These are phyloP conservation scores for Zosterops lateralis DNA, from an alignment of 2,113 vertebrate species.

Conservation along the genomic window DNA sequence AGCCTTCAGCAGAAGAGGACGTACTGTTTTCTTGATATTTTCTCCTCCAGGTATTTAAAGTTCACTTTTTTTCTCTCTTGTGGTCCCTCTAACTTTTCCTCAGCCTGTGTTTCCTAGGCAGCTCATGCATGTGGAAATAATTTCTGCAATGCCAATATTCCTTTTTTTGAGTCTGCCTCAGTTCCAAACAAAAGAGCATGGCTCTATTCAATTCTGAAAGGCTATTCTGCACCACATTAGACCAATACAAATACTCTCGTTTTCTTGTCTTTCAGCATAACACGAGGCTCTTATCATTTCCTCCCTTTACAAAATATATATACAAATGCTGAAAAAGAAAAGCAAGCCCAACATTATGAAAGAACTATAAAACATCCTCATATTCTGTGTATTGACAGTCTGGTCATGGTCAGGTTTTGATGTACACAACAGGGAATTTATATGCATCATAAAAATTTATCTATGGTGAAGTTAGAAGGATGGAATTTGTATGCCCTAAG, in stretches of 20 bases:
- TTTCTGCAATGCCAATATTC: background rate
- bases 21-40: background rate
- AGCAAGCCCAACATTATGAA: background rate
- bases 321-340: background rate
- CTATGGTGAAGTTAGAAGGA: background rate
- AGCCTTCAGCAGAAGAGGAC: background rate
- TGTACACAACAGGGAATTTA: background rate
- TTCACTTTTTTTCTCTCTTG: background rate
- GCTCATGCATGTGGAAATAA: background rate
- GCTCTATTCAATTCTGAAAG: background rate
- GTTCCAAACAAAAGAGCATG: background rate
- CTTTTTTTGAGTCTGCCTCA: background rate
- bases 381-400: background rate
- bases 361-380: background rate
- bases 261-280: background rate
- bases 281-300: background rate
- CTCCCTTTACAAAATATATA: background rate
- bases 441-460: background rate
- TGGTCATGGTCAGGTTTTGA: background rate
- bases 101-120: background rate
- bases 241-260: background rate
- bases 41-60: background rate
- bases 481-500: background rate
- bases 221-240: background rate
- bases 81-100: background rate